phyloP scores from a whole-genome alignment of 2,113 vertebrate species.

The Laticauda colubrina region DNA sequence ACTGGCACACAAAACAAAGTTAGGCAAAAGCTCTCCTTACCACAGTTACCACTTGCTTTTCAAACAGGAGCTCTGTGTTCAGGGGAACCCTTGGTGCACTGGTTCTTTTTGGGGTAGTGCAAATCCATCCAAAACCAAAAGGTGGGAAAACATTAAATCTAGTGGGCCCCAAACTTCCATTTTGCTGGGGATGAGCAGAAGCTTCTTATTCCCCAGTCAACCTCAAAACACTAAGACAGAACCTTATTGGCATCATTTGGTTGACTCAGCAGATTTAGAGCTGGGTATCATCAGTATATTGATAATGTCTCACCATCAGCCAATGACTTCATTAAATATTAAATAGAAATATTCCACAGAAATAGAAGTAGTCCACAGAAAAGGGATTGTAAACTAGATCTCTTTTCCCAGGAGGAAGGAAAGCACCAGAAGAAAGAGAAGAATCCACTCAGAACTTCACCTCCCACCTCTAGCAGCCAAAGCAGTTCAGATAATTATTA shows the following conservation, averaged over 20 bases:
- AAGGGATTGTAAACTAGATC: not conserved
- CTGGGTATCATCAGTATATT: not conserved
- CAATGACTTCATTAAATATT: not conserved
- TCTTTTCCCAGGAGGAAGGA: not conserved
- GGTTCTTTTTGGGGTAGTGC: not conserved
- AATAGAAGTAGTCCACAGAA: not conserved
- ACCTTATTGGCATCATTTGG: not conserved
- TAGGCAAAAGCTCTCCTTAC: not conserved
- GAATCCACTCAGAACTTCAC: not conserved
- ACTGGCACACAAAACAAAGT: not conserved
- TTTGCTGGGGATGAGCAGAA: not conserved
- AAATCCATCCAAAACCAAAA: not conserved
- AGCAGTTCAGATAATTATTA: not conserved
- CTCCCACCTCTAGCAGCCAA: not conserved
- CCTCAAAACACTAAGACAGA: not conserved
- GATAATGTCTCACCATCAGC: not conserved
- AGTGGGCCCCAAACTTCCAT: not conserved
- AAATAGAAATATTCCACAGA: not conserved
- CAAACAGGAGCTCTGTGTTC: not conserved
- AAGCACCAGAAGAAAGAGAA: not conserved
- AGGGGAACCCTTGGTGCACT: not conserved
- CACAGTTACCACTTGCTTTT: not conserved
- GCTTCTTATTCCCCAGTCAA: not conserved
- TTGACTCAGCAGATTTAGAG: not conserved
- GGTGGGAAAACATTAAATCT: not conserved